Base-by-base conservation (phyloP, 1,140 invertebrate species). In the Tigriopus japonicus region DNA sequence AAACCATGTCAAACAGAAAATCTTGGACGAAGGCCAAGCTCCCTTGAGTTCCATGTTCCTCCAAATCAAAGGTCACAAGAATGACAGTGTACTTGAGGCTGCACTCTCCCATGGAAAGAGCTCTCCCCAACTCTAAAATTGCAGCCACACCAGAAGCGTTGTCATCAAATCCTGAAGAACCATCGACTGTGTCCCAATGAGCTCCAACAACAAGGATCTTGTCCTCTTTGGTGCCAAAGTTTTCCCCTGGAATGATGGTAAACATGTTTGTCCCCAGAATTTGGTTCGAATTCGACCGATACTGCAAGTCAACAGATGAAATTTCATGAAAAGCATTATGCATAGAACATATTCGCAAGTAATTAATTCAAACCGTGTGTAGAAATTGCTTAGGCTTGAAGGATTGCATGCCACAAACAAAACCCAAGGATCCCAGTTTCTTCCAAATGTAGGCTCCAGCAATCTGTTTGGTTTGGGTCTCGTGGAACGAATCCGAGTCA, bases 51-150 rank as follows among this genome's bases (percentile, higher is more conserved):
- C 63, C 69, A 14, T 68, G 63, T 65, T 73, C 72, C 65, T 75
- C 73, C 45, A 72, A 62, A 62, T 75, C 73, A 66, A 75, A 75
- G 0, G 71, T 69, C 0, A 73, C 74, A 61, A 75, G 74, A 17
- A 75, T 68, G n/a, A 75, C 64, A 9, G 68, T 68, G 53, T 71
- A 66, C 35, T 64, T 63, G 24, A 42, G 63, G 21, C 17, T 21
- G 62, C 71, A 72, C n/a, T 63, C 64, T 35, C 67, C 65, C 49
- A 67, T 65, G 7, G 71, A 55, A 14, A 75, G 63, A 3, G 68
- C 64, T 15, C 72, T 56, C 5, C 72, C 72, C 12, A 69, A 63
- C 66, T 75, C 73, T 24, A 75, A 62, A 63, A 75, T 66, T 1
- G 69, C 72, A 1, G 69, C 66, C 21, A 72, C 63, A 13, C 73